Evolutionary conservation across 2,113 vertebrate species (phyloP).

Genomic region (Ginglymostoma cirratum): DNA sequence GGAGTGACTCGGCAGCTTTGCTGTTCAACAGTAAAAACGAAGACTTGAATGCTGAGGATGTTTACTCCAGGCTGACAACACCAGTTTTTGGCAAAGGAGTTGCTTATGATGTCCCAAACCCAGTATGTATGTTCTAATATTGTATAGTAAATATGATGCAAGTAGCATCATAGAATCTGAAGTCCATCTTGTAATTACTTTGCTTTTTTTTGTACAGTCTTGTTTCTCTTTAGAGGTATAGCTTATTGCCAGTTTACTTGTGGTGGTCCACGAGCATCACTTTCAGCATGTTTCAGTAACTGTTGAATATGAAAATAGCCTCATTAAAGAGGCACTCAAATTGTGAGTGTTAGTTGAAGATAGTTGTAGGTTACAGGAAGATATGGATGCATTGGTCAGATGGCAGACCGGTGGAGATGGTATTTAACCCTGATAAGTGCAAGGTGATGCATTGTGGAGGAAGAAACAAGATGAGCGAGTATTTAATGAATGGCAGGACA

Average conservation of each 20-base stretch:
- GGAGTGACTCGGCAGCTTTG: slow-evolving; percentile 84
- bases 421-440: too few relatives aligned
- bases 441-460: too few relatives aligned
- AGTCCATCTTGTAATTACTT: not conserved
- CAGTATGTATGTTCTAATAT: slow-evolving; percentile 57
- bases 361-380: too few relatives aligned
- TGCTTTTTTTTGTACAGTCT: not conserved
- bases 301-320: not conserved
- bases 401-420: too few relatives aligned
- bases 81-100: slow-evolving; percentile 94
- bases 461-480: too few relatives aligned
- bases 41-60: slow-evolving; percentile 90
- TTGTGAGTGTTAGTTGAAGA: not conserved
- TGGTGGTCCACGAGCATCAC: not conserved
- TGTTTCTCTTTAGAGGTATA: not conserved
- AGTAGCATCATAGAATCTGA: not conserved
- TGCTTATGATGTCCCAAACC: slow-evolving; percentile 86
- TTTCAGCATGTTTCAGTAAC: not conserved
- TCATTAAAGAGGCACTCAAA: not conserved
- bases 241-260: not conserved
- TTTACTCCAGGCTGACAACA: slow-evolving; percentile 84
- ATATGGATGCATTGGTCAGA: too few relatives aligned
- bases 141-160: not conserved
- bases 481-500: too few relatives aligned
- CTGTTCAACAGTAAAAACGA: slow-evolving; percentile 97